Conservation (phyloP, 2,113 vertebrate species). For the Melanostigma gelatinosum region DNA sequence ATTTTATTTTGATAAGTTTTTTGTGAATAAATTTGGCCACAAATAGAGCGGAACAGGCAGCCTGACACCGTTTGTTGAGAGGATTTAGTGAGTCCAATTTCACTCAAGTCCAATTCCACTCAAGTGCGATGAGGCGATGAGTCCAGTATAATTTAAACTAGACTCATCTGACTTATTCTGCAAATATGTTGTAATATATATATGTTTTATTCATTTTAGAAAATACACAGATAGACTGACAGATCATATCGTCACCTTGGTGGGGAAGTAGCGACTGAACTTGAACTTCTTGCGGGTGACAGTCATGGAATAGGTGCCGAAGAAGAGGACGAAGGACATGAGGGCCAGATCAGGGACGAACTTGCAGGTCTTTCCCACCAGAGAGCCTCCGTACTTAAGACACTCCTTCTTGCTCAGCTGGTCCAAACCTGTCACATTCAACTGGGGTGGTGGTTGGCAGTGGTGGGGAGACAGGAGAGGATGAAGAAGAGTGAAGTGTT, state of each 20-base stretch:
- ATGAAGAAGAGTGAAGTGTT: constrained; percentile 46
- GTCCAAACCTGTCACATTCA: constrained; percentile 96
- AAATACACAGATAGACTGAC: background rate
- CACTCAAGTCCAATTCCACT: too few species aligned
- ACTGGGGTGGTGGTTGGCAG: constrained; percentile 69
- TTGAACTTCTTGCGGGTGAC: constrained; percentile 97
- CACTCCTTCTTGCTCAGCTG: constrained; percentile 98
- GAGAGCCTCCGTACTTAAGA: constrained; percentile 90
- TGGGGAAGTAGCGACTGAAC: constrained; percentile 97
- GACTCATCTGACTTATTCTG: background rate
- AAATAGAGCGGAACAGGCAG: too few species aligned
- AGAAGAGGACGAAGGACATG: constrained; percentile 99
- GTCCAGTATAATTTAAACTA: too few species aligned
- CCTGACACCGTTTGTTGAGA: too few species aligned
- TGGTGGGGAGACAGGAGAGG: constrained; percentile 38
- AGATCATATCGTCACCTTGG: constrained; percentile 86
- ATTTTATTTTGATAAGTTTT: too few species aligned
- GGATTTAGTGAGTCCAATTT: too few species aligned
- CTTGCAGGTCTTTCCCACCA: constrained; percentile 93
- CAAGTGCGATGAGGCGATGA: too few species aligned
- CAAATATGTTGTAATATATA: background rate
- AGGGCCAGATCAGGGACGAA: constrained; percentile 94
- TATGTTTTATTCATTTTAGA: background rate
- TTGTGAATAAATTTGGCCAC: too few species aligned
- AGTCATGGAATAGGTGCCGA: constrained; percentile 97